Percentiles rank a stretch among this genome's conserved stretches.
Conservation (phyloP, 2,113 vertebrate genomes). For the Vireo altiloquus region DNA sequence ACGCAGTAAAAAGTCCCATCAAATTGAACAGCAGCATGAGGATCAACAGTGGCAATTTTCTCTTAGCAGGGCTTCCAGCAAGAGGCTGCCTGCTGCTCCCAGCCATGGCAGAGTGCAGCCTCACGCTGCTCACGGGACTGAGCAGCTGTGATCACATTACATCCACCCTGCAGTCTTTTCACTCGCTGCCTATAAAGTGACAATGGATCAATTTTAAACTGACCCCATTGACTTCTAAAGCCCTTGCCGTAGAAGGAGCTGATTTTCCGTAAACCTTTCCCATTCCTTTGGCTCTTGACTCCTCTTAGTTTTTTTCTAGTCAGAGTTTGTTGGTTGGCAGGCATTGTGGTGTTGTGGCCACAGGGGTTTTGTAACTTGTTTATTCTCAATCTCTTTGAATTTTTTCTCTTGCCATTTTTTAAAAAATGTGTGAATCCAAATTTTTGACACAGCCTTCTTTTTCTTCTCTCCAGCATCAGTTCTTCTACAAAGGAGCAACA, state of each 20-base stretch:
- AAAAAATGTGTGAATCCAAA: not conserved
- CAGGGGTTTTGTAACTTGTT: not conserved
- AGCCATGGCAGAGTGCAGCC: not conserved
- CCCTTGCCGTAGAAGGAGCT: not conserved
- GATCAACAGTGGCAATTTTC: constrained; percentile 23
- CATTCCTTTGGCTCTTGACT: not conserved
- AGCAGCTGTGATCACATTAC: constrained; percentile 34
- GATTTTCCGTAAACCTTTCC: not conserved
- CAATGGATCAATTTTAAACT: constrained; percentile 50
- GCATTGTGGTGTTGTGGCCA: not conserved
- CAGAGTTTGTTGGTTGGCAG: not conserved
- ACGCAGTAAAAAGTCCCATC: constrained; percentile 5
- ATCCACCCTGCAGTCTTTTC: not conserved
- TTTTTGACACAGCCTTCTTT: not conserved
- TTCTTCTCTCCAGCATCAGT: not conserved
- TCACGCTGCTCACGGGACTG: not conserved
- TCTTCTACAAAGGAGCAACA: not conserved
- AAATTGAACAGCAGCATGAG: constrained; percentile 11
- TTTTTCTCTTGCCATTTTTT: not conserved
- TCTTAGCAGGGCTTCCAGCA: constrained; percentile 3
- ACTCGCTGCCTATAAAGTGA: constrained; percentile 10
- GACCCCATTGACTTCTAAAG: constrained; percentile 38
- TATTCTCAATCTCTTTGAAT: not conserved
- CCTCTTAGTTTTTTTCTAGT: not conserved
- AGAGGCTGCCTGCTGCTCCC: constrained; percentile 28